Conservation (phyloP, 2,797 vertebrate genomes). For the Gymnoscopelus braueri region DNA sequence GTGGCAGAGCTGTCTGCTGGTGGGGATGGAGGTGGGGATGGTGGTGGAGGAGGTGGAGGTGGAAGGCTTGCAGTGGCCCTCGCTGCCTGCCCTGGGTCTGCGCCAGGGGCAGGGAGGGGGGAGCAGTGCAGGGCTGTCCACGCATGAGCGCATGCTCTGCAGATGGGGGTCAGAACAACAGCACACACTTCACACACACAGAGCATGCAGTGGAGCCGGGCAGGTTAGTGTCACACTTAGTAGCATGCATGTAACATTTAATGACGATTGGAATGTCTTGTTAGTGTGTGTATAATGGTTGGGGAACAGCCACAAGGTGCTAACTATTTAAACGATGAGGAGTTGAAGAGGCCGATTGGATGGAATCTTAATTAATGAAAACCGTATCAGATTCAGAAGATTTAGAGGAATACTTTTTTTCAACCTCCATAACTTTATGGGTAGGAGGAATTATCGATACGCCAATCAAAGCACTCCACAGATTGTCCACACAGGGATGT, state of each 20-base stretch:
- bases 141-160: constrained; percentile 94
- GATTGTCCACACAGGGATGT: too few species aligned
- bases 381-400: constrained; percentile 21
- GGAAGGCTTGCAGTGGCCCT: constrained; percentile 83
- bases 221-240: constrained; percentile 65
- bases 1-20: constrained; percentile 85
- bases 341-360: constrained; percentile 18
- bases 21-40: constrained; percentile 80
- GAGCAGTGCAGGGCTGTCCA: constrained; percentile 80
- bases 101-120: constrained; percentile 81
- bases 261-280: constrained; percentile 37
- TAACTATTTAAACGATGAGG: neutral
- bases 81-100: constrained; percentile 83
- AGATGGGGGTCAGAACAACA: constrained; percentile 87
- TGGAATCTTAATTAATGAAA: neutral
- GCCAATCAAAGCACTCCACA: too few species aligned
- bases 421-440: too few species aligned
- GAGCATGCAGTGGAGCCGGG: constrained; percentile 69
- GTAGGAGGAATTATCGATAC: too few species aligned
- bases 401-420: too few species aligned
- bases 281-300: constrained; percentile 52
- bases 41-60: constrained; percentile 71
- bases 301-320: constrained; percentile 39
- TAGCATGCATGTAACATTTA: constrained; percentile 59
- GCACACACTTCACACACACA: constrained; percentile 78